phyloP scores from a whole-genome alignment of 2,797 vertebrate species.

The Octomys mimax region DNA sequence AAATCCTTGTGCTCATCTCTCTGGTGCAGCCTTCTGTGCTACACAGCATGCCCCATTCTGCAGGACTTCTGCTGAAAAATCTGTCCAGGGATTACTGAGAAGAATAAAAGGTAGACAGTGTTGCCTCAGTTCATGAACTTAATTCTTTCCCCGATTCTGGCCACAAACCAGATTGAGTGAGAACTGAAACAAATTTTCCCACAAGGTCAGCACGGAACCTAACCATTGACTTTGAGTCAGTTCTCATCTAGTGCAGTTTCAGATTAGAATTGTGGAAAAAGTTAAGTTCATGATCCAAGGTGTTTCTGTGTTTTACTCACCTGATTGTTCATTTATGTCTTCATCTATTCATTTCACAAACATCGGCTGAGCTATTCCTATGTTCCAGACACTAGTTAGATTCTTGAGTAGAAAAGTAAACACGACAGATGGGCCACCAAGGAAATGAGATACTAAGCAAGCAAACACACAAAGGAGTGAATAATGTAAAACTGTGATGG shows the following conservation, averaged over 20 bases:
- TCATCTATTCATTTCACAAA: neutral
- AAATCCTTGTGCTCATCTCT: neutral
- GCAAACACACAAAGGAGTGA: slow-evolving; percentile 18
- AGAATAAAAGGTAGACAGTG: neutral
- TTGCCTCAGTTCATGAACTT: neutral
- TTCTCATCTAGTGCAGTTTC: neutral
- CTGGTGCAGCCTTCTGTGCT: neutral
- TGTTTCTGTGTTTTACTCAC: neutral
- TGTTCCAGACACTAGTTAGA: neutral
- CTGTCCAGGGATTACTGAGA: neutral
- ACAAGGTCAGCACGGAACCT: neutral
- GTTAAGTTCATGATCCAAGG: neutral
- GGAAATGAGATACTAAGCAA: slow-evolving; percentile 27
- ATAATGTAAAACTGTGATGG: neutral
- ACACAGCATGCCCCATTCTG: neutral
- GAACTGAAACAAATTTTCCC: neutral
- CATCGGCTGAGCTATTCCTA: slow-evolving; percentile 17
- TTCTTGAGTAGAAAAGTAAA: slow-evolving; percentile 24
- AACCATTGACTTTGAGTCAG: neutral
- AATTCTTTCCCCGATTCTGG: neutral
- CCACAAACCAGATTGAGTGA: neutral
- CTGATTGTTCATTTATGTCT: neutral
- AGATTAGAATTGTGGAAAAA: neutral
- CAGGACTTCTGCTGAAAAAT: neutral
- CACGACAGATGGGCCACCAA: neutral